Percentiles rank a stretch among this genome's conserved stretches.
Conservation (phyloP, 2,113 vertebrate species). For the Spilogale gracilis region DNA sequence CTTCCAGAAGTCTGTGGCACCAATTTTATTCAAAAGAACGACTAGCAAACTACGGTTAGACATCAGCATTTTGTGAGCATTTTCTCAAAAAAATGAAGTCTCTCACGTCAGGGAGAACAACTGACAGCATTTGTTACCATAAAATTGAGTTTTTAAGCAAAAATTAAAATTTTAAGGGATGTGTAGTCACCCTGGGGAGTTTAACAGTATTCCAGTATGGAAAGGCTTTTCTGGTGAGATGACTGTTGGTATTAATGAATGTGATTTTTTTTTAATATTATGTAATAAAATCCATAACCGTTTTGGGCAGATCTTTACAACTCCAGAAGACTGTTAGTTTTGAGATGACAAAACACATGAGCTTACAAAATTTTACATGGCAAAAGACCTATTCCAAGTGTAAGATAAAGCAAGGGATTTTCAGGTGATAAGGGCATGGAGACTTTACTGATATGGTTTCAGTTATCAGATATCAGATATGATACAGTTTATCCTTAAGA, state of each 20-base stretch:
- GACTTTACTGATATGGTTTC: neutral
- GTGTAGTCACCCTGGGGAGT: neutral
- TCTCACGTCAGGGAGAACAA: neutral
- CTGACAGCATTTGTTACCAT: neutral
- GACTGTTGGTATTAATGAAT: neutral
- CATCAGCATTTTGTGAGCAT: neutral
- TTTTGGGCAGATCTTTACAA: neutral
- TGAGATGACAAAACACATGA: neutral
- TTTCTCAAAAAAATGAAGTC: neutral
- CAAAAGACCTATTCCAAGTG: neutral
- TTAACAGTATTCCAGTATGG: neutral
- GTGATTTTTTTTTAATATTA: neutral
- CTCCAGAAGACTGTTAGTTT: neutral
- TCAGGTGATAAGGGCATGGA: neutral
- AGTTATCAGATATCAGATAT: neutral
- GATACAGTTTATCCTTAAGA: neutral
- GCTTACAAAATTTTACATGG: neutral
- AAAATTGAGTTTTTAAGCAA: neutral
- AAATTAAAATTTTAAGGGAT: slow-evolving; percentile 9
- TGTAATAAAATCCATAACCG: neutral
- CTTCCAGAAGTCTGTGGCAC: neutral
- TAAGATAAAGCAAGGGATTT: neutral
- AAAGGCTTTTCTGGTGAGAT: neutral
- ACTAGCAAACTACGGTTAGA: neutral
- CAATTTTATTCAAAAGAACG: neutral